Base-by-base conservation (phyloP, 1,140 invertebrate genomes). In the Drosophila kohkoa region DNA sequence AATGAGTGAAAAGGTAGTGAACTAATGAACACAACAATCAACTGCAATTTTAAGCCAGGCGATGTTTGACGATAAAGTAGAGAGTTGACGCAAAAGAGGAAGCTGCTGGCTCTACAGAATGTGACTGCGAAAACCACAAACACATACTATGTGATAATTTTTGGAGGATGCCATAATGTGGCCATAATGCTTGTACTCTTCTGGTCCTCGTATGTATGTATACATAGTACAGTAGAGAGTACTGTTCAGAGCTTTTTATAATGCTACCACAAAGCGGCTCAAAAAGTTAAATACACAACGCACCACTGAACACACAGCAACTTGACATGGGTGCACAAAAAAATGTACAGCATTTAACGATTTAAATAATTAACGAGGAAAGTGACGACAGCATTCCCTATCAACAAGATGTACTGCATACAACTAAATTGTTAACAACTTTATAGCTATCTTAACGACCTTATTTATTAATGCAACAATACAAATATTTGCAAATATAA, bases 251-350 rank as follows among this genome's bases (percentile, higher is more conserved):
- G 62, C 77, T 87, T 79, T 86, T 76, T 87, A 64, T 71, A 73
- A 82, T 65, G 72, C 67, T 65, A 57, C 78, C 82, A 59, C 63
- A 63, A 82, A 82, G 62, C 68, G 58, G 82, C 71, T 82, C 58
- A 79, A 82, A 82, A 75, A 82, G 79, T 79, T 69, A 86, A 70
- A 62, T 57, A 54, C 20, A 67, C 48, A 48, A 45, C 32, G 41
- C 35, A 32, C 41, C 11, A 8, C 10, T 60, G 32, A 11, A 28
- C 25, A 60, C 51, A 63, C 70, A 67, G 38, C 41, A n/a, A 28
- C 46, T 55, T 25, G 70, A 43, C 64, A 16, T 62, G 65, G 48
- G 15, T 20, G 11, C 46, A 8, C 8, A 7, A 11, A 25, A 28
- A 51, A 28, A 10, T 51, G 3, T 3, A 20, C 7, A 3, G 15